Conservation (phyloP, 2,113 vertebrate species). For the Macaca fascicularis region T2T-MFA8v1.1 NC_088387.1:45119001-45119500, state of each 20-base stretch:
- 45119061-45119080: not conserved
- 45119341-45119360: not conserved
- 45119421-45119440: not conserved
- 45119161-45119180: not conserved
- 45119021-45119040: not conserved
- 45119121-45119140: not conserved
- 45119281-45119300: not conserved
- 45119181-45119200: not conserved
- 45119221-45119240: not conserved
- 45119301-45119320: not conserved
- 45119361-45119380: not conserved
- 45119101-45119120: not conserved
- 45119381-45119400: not conserved
- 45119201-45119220: not conserved
- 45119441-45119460: not conserved
- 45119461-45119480: not conserved
- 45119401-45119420: not conserved
- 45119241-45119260: not conserved
- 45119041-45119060: not conserved
- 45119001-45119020: not conserved
- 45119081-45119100: not conserved
- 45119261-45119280: not conserved
- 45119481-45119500: not conserved
- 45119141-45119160: not conserved
- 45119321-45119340: not conserved